A percentile compares a stretch with the other conserved stretches of the same genome.
Evolutionary conservation across 2,888 invertebrate genomes (phyloP).

Genomic region (Rhyacophila evoluta): DNA sequence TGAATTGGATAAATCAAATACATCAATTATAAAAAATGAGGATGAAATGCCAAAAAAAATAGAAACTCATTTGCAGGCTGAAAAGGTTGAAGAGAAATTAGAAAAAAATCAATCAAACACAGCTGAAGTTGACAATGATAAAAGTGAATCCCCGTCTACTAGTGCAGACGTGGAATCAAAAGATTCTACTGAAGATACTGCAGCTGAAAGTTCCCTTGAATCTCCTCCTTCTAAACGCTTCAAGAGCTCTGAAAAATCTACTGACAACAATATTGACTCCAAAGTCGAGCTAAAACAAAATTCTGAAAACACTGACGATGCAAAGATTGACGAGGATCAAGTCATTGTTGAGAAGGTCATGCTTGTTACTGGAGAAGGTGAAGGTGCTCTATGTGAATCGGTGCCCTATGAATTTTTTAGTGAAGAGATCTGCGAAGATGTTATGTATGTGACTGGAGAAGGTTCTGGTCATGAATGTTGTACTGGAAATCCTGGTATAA

Average conservation of each 20-base stretch:
- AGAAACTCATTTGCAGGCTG: background rate
- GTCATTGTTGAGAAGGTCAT: slow-evolving; percentile 81
- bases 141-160: background rate
- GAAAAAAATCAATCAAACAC: background rate
- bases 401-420: slow-evolving; percentile 66
- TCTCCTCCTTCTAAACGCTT: slow-evolving; percentile 56
- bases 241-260: slow-evolving; percentile 58
- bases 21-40: background rate
- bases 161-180: background rate
- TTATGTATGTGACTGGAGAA: slow-evolving; percentile 77
- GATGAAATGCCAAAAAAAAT: background rate
- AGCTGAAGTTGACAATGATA: background rate
- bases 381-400: slow-evolving; percentile 75
- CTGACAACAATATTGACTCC: slow-evolving; percentile 59
- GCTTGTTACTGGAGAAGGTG: slow-evolving; percentile 77
- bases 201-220: background rate
- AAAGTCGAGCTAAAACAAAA: slow-evolving; percentile 57
- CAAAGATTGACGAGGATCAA: slow-evolving; percentile 60
- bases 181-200: background rate
- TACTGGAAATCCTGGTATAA: slow-evolving; percentile 74
- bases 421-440: slow-evolving; percentile 80
- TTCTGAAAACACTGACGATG: slow-evolving; percentile 55
- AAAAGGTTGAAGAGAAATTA: background rate
- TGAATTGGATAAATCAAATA: background rate
- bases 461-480: slow-evolving; percentile 80